These are phyloP conservation scores for Lethrus apterus DNA, from an alignment of 1,140 invertebrate genomes.

Conservation along the genomic window DNA sequence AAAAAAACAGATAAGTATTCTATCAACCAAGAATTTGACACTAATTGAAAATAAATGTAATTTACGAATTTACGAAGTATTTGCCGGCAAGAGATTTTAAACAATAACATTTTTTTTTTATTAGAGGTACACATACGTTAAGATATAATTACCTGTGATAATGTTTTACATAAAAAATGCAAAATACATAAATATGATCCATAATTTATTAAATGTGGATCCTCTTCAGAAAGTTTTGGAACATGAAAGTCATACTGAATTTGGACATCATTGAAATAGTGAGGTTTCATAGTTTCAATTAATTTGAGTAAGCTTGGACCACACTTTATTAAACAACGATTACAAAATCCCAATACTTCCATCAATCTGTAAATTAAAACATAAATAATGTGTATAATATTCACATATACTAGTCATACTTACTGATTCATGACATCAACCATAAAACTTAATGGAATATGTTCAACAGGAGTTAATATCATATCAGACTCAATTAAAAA, in stretches of 20 bases:
- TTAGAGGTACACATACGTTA: not conserved
- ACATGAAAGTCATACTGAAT: conserved; percentile 12
- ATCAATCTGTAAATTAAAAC: conserved; percentile 3
- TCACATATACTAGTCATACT: not conserved
- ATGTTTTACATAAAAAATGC: conserved; percentile 10
- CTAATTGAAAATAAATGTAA: not conserved
- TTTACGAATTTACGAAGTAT: too few relatives aligned
- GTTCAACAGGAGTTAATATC: not conserved
- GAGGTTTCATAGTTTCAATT: not conserved
- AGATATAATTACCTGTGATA: not conserved
- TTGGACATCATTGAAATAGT: conserved; percentile 1
- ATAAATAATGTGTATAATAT: not conserved
- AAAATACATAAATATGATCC: conserved; percentile 3
- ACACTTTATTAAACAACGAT: not conserved
- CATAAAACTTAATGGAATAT: not conserved
- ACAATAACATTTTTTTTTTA: not conserved
- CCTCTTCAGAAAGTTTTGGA: not conserved
- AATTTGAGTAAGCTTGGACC: conserved; percentile 2
- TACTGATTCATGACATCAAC: conserved; percentile 4
- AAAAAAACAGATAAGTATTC: not conserved
- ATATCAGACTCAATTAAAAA: not conserved
- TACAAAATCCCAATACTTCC: not conserved
- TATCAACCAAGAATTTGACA: not conserved
- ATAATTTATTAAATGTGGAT: conserved; percentile 1
- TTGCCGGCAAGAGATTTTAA: not conserved